Evolutionary conservation across 2,797 vertebrate genomes (phyloP).

Genomic region (Alcedo atthis): DNA sequence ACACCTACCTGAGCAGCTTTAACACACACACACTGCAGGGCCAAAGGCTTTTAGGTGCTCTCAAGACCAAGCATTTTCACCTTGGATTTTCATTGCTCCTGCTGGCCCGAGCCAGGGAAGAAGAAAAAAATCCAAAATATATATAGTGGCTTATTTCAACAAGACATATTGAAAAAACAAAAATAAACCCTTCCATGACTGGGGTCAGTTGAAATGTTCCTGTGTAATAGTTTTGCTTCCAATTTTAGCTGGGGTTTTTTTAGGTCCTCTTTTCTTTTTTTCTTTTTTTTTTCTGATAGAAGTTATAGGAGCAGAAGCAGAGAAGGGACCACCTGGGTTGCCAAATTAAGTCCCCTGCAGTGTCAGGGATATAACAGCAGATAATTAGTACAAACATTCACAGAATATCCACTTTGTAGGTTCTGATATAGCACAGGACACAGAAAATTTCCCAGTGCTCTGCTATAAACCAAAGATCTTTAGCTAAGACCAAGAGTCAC

Average conservation of each 20-base stretch:
- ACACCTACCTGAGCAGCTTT: accelerated
- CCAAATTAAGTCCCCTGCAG: slow-evolving; percentile 46
- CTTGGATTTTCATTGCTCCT: background rate
- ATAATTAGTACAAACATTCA: slow-evolving; percentile 66
- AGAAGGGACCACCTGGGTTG: slow-evolving; percentile 67
- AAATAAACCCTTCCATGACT: slow-evolving; percentile 17
- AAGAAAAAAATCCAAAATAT: background rate
- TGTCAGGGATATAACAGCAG: slow-evolving; percentile 45
- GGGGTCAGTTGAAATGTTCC: slow-evolving; percentile 43
- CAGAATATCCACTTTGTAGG: slow-evolving; percentile 43
- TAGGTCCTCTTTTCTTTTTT: slow-evolving; percentile 25
- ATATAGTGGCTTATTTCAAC: slow-evolving; percentile 18
- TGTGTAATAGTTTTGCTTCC: slow-evolving; percentile 23
- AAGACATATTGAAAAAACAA: slow-evolving; percentile 28
- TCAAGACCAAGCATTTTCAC: background rate
- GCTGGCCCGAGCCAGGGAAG: background rate
- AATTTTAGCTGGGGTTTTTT: slow-evolving; percentile 49
- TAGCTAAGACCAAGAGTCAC: slow-evolving; percentile 16
- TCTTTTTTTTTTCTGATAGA: background rate
- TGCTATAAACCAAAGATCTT: slow-evolving; percentile 38
- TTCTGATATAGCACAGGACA: slow-evolving; percentile 49
- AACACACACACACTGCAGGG: background rate
- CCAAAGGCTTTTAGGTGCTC: background rate
- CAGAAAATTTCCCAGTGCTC: slow-evolving; percentile 44
- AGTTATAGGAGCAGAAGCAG: slow-evolving; percentile 43